Percentiles rank a stretch among this genome's conserved stretches.
Evolutionary conservation across 2,888 invertebrate genomes (phyloP).

Genomic region (Mythimna impura): DNA sequence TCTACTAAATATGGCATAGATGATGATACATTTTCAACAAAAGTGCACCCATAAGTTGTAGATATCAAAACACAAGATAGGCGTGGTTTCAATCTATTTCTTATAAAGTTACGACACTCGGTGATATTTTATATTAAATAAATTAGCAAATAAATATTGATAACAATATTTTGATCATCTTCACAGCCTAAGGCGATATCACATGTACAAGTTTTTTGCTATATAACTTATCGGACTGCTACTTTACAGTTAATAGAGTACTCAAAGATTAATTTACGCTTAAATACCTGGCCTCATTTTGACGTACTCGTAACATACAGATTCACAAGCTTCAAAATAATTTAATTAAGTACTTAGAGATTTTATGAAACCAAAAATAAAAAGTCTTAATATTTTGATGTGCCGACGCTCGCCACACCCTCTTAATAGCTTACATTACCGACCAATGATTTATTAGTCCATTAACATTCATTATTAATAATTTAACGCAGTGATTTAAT

Average conservation of each 20-base stretch:
- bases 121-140: neutral
- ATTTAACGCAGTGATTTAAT: conserved; percentile 56
- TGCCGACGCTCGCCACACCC: conserved; percentile 44
- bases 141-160: neutral
- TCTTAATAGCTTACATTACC: conserved; percentile 11
- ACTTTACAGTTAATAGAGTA: conserved; percentile 6
- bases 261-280: conserved; percentile 1
- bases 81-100: conserved; percentile 27
- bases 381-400: conserved; percentile 42
- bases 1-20: neutral
- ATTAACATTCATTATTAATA: conserved; percentile 60
- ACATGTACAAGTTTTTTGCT: neutral
- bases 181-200: conserved; percentile 22
- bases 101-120: conserved; percentile 1
- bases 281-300: neutral
- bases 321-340: neutral
- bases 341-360: conserved; percentile 43
- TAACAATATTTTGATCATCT: conserved; percentile 31
- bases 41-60: neutral
- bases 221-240: neutral
- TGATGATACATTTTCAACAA: neutral
- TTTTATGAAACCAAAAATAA: conserved; percentile 9
- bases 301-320: neutral
- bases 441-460: conserved; percentile 50
- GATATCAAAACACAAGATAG: conserved; percentile 18